Evolutionary conservation across 2,113 vertebrate genomes (phyloP).

Genomic region (Barbus barbus): DNA sequence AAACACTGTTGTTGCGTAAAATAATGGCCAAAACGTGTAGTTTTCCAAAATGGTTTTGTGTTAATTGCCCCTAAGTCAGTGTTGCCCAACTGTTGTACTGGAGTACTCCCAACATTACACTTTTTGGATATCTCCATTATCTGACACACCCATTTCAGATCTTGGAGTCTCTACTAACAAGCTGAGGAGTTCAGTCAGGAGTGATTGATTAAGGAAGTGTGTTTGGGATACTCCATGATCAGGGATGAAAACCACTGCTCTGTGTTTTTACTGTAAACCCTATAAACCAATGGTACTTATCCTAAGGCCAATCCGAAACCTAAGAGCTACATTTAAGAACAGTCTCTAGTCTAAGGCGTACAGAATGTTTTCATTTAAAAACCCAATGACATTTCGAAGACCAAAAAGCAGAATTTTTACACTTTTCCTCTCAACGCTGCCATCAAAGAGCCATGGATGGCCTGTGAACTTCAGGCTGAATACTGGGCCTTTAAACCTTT

Average conservation of each 20-base stretch:
- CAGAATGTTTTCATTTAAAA: not conserved
- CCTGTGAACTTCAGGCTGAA: not conserved
- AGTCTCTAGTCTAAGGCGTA: not conserved
- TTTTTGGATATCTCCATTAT: not conserved
- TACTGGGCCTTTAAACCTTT: not conserved
- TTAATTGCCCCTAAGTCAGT: not conserved
- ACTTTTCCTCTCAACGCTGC: not conserved
- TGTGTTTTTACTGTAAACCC: not conserved
- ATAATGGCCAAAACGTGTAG: too few species aligned
- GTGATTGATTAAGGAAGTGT: not conserved
- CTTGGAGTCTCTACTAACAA: not conserved
- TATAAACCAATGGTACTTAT: not conserved
- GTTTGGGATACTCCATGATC: not conserved
- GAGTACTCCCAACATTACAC: not conserved
- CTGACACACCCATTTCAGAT: not conserved
- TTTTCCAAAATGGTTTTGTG: too few species aligned
- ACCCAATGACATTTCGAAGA: not conserved
- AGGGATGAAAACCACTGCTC: not conserved
- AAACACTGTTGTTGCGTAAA: too few species aligned
- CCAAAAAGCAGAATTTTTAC: not conserved
- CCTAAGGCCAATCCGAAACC: not conserved
- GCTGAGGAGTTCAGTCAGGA: not conserved
- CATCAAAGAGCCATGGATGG: not conserved
- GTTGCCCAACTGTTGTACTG: not conserved
- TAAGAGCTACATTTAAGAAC: not conserved